Base-by-base conservation (phyloP, 2,888 invertebrate species). In the Conops quadrifasciatus region DNA sequence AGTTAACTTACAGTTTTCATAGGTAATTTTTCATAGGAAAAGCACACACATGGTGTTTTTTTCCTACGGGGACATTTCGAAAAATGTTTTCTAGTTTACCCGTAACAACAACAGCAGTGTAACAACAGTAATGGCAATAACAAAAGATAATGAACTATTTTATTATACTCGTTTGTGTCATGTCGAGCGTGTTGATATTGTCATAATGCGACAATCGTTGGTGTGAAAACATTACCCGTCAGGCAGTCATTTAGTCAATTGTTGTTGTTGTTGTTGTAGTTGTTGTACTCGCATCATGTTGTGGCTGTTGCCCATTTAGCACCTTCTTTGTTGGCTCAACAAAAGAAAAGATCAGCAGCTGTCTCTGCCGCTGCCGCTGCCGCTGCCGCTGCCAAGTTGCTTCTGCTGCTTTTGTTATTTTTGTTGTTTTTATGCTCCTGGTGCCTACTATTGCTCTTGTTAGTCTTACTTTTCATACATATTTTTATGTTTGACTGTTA, bases 301-400 rank as follows among this genome's bases (percentile, higher is more conserved):
- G 68, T 16, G 24, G 47, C 43, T 66, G 72, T 66, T 67, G 76
- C 76, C 75, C 73, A 74, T 74, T 75, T 73, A 74, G 73, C 72
- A 75, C 77, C 76, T 74, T 73, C 72, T 76, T 74, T 76, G 76
- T 77, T 77, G 75, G 75, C 73, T 71, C 68, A 77, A 77, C 74
- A 75, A 71, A 58, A 51, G 67, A 71, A 47, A 51, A 49, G n/a
- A 47, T 15, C 24, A 63, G 45, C 63, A 63, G 63, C 63, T 63
- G 63, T 45, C 26, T 26, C 58, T 24, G 26, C 16, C 11, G 58
- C 21, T 24, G 5, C 24, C 9, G 13, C 2, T 58, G 2, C 28
- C 26, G 28, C 26, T 26, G 13, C 58, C 26, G 21, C 24, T 53
- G 11, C 19, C 19, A 53, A 2, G 5, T 19, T 19, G 49, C 49